Evolutionary conservation across 2,113 vertebrate species (phyloP), one percentile per base, ranked within the genome.

Genomic region (Ailurus styani): DNA sequence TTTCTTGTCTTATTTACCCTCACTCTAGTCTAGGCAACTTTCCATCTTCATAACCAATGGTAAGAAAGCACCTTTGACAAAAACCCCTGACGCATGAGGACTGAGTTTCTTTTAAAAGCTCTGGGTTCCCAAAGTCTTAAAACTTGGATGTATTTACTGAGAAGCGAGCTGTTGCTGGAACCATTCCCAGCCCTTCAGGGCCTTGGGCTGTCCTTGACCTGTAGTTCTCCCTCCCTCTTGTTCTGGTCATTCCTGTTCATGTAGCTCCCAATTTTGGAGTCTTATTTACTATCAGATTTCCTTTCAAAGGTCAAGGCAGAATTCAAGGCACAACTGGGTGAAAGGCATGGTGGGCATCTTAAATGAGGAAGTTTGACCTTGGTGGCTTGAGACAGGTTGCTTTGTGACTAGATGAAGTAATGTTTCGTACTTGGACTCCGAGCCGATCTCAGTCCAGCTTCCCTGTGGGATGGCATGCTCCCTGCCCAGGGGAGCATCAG

Each of bases 271-370:
- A 27, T n/a, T 86, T 31, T 18, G 1, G 55, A 87, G 57, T 91
- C 91, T 83, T 96, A 66, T 54, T 95, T 95, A 91, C 54, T 45
- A 40, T 95, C 97, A 40, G 40, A 40, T 97, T 96, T 93, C 97
- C 90, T 89, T 45, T 87, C 50, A 81, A 97, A 97, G 90, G 96
- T 95, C 97, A 95, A 42, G 34, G 31, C 42, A 17, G n/a, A 87
- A 50, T 70, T 77, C 27, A 18, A 72, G 57, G 94, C 64, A 34
- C 7, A 54, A 62, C 66, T 66, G 81, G 68, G 52, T 72, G 52
- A 72, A 84, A 88, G 64, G 34, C 15, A 23, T 7, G 31, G 10
- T 8, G 75, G 81, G 73, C 45, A 70, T 82, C 7, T 60, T 50
- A 45, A 72, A 55, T 40, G 11, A 70, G 85, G 60, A 60, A 37